These are phyloP conservation scores for Actinia equina DNA, from an alignment of 64 coral and sea anemone genomes.

Conservation along the genomic window DNA sequence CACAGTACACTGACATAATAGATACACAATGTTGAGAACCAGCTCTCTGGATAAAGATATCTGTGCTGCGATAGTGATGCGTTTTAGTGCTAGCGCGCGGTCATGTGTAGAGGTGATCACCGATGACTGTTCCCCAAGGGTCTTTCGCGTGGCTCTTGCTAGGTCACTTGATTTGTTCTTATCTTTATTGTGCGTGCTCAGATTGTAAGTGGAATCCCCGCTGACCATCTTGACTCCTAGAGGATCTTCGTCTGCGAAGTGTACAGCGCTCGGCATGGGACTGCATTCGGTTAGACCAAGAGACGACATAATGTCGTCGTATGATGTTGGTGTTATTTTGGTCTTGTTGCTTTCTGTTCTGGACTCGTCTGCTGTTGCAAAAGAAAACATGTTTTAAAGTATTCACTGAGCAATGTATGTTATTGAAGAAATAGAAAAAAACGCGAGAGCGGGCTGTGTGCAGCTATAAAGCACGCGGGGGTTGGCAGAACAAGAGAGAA, in stretches of 20 bases:
- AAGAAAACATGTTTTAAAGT: background rate
- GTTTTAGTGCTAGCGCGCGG: constrained; percentile 60
- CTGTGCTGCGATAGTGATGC: constrained; percentile 73
- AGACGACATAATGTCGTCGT: constrained; percentile 45
- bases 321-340: background rate
- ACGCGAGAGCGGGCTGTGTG: too few relatives aligned
- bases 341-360: constrained; percentile 12
- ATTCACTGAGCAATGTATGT: too few relatives aligned
- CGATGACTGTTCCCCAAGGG: constrained; percentile 75
- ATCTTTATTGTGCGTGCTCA: background rate
- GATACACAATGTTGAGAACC: constrained; percentile 59
- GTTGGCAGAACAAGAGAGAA: too few relatives aligned
- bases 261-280: constrained; percentile 39
- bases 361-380: background rate
- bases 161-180: background rate
- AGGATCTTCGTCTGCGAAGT: constrained; percentile 57
- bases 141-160: constrained; percentile 27
- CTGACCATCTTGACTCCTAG: constrained; percentile 48
- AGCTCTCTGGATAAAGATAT: constrained; percentile 73
- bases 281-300: constrained; percentile 74
- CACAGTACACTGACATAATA: constrained; percentile 28
- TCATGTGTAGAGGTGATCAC: constrained; percentile 72
- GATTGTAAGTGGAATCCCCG: background rate
- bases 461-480: too few relatives aligned
- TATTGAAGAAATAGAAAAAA: too few relatives aligned